A percentile compares a stretch with the other conserved stretches of the same genome.
Conservation (phyloP, 1,140 invertebrate genomes). For the Melanaphis sacchari region DNA sequence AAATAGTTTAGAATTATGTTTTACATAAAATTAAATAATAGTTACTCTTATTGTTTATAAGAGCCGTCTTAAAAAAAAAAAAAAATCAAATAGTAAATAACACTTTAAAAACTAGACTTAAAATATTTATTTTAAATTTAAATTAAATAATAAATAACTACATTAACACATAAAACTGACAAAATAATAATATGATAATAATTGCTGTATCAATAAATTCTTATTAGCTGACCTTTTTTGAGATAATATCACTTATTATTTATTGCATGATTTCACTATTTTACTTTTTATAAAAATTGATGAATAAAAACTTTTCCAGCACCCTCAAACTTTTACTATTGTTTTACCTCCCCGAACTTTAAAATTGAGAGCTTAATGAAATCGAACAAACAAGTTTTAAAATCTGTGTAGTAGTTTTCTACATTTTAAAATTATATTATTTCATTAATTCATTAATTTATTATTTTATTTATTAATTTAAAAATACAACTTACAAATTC, state of each 20-base stretch:
- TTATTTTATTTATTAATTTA: neutral
- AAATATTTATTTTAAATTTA: neutral
- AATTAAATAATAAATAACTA: neutral
- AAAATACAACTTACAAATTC: neutral
- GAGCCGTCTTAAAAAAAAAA: neutral
- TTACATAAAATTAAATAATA: neutral
- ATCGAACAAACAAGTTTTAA: neutral
- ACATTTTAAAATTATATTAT: neutral
- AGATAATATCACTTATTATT: neutral
- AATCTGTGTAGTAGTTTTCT: neutral
- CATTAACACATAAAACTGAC: neutral
- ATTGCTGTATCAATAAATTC: neutral
- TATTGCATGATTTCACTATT: slow-evolving; percentile 34
- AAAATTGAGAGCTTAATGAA: slow-evolving; percentile 5
- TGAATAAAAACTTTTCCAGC: slow-evolving; percentile 13
- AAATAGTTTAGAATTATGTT: neutral
- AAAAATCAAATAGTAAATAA: no score
- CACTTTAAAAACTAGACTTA: neutral
- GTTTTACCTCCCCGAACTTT: neutral
- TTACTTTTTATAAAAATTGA: slow-evolving; percentile 22
- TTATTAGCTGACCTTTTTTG: neutral
- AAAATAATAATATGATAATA: neutral
- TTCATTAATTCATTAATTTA: neutral
- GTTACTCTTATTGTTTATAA: neutral
- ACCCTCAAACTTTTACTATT: slow-evolving; percentile 28